Conservation (phyloP, 2,113 vertebrate species). For the Haemorhous mexicanus region DNA sequence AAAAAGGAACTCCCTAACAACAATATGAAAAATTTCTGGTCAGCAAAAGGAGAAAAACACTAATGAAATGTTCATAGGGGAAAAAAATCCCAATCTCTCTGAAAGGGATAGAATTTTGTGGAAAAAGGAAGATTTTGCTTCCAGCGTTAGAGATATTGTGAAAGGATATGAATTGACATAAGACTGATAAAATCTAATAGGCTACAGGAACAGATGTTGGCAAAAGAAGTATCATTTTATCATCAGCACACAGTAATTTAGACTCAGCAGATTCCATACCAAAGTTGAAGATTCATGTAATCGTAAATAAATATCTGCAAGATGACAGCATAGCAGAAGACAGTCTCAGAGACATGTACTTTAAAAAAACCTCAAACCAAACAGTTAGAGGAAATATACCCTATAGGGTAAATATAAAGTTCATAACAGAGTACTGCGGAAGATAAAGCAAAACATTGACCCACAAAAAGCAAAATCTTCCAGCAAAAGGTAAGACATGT, state of each 20-base stretch:
- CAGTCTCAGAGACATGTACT: neutral
- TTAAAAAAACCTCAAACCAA: neutral
- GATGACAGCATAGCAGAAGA: neutral
- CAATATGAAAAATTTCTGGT: neutral
- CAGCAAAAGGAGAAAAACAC: neutral
- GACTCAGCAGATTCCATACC: neutral
- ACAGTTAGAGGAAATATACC: neutral
- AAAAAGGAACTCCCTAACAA: neutral
- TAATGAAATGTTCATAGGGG: rapidly evolving
- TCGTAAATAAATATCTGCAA: neutral
- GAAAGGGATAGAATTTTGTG: neutral
- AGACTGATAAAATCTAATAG: neutral
- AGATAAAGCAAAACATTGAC: neutral
- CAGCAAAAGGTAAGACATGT: neutral
- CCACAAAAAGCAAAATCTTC: neutral
- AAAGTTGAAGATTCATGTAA: neutral
- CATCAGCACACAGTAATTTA: neutral
- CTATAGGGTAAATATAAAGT: neutral
- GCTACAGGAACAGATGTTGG: neutral
- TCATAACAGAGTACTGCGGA: neutral
- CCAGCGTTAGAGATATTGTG: neutral
- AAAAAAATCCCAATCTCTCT: neutral
- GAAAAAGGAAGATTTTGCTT: neutral
- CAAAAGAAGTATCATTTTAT: neutral
- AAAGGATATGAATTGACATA: neutral